Base-by-base conservation (phyloP, 2,888 invertebrate species). In the Dicycla oo region DNA sequence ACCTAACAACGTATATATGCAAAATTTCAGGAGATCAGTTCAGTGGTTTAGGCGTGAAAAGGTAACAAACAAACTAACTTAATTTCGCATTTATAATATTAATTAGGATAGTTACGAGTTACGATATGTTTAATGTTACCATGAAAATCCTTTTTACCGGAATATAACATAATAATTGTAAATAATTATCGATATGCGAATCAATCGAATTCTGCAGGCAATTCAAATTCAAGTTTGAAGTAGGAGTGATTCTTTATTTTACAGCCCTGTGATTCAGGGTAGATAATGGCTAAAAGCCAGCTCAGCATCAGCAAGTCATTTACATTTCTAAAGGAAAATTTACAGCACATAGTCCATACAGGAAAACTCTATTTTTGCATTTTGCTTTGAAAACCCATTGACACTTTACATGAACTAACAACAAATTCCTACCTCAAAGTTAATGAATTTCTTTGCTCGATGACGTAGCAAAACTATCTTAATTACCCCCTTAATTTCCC, bases 121-220 rank as follows among this genome's bases (percentile, higher is more conserved):
- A n/a, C n/a, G n/a, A n/a, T 38, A 38, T 38, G 38, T 38, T 38
- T 38, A 38, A 38, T 8, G 38, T 38, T 38, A 38, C 38, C 38
- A 38, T 38, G 38, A 38, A 38, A 38, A 38, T 38, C 38, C 5
- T 38, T 38, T 38, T 38, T 38, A 8, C 38, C 38, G 38, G 38
- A 38, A 38, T 38, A 8, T 8, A 38, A 8, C 38, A 8, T 38
- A 38, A 38, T 38, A 38, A 38, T 38, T 38, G 7, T 7, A 38
- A 8, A 38, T 38, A 7, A 38, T 6, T 38, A 34, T 34, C 34
- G 38, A 38, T 38, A 38, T 8, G 49, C 7, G 10, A 43, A 57
- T 74, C 45, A 73, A 13, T 64, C 1, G 11, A 23, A 75, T 23
- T 40, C 20, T 56, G 11, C 30, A 40, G 38, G 8, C 30, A 40